A percentile compares a stretch with the other conserved stretches of the same genome.
phyloP scores from a whole-genome alignment of 2,113 vertebrate genomes.

The Mesoclemmys tuberculata region DNA sequence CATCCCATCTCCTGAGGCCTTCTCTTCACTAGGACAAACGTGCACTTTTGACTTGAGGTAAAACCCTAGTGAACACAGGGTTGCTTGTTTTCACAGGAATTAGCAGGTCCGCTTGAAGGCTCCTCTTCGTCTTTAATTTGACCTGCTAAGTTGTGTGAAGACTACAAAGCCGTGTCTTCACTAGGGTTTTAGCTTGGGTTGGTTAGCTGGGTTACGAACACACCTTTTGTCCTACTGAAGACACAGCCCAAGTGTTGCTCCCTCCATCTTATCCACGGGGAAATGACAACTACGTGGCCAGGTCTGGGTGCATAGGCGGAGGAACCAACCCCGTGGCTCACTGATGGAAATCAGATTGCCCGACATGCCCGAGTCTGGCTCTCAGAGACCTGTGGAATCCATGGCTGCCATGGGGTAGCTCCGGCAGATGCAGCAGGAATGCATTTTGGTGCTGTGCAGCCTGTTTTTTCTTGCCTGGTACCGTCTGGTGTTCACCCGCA shows the following conservation, averaged over 20 bases:
- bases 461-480: background rate
- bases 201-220: background rate
- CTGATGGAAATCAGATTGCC: background rate
- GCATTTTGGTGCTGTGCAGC: background rate
- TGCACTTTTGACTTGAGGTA: background rate
- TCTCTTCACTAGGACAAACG: background rate
- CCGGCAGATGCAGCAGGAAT: background rate
- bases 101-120: background rate
- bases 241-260: background rate
- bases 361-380: background rate
- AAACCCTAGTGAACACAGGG: background rate
- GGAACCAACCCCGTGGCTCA: background rate
- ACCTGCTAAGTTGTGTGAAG: background rate
- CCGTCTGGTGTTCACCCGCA: background rate
- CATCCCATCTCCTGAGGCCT: background rate
- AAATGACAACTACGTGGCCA: background rate
- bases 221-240: background rate
- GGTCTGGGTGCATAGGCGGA: background rate
- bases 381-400: background rate
- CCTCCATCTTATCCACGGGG: fast-evolving
- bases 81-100: background rate
- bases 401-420: background rate
- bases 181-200: background rate
- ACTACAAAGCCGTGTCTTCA: background rate
- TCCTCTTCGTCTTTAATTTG: background rate